Conservation (phyloP, 2,797 vertebrate species). For the Synanceia verrucosa region DNA sequence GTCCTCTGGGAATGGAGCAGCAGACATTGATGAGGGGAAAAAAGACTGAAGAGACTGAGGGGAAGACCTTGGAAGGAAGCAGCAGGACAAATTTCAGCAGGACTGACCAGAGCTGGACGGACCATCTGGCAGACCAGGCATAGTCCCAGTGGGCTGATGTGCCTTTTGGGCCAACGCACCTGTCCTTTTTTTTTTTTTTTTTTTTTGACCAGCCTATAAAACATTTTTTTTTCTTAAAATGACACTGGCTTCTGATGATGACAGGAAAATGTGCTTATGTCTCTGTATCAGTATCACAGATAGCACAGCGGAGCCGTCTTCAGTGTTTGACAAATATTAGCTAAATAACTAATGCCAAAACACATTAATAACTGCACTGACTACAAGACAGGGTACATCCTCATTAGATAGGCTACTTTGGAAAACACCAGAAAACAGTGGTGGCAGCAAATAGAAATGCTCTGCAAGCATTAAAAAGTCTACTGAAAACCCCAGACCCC, state of each 20-base stretch:
- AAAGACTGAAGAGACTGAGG: constrained; percentile 1
- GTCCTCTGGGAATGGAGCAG: constrained; percentile 7
- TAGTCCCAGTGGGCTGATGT: background rate
- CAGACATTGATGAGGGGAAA: constrained; percentile 31
- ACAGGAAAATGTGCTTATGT: background rate
- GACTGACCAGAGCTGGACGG: background rate
- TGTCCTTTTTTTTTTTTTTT: background rate
- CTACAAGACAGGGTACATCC: background rate
- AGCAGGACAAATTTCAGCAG: constrained; percentile 20
- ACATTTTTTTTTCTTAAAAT: background rate
- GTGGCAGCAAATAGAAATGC: no score
- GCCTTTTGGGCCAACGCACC: background rate
- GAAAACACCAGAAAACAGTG: no score
- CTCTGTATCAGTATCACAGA: no score
- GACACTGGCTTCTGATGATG: background rate
- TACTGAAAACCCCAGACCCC: no score
- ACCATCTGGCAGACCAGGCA: background rate
- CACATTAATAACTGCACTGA: background rate
- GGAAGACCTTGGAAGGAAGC: background rate
- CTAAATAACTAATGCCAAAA: background rate
- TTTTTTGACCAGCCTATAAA: background rate
- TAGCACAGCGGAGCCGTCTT: no score
- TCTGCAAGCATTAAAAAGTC: no score
- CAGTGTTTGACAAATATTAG: background rate
- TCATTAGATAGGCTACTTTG: no score